These are phyloP conservation scores for Callimorpha dominula DNA, from an alignment of 2,888 invertebrate genomes.

Conservation along the genomic window DNA sequence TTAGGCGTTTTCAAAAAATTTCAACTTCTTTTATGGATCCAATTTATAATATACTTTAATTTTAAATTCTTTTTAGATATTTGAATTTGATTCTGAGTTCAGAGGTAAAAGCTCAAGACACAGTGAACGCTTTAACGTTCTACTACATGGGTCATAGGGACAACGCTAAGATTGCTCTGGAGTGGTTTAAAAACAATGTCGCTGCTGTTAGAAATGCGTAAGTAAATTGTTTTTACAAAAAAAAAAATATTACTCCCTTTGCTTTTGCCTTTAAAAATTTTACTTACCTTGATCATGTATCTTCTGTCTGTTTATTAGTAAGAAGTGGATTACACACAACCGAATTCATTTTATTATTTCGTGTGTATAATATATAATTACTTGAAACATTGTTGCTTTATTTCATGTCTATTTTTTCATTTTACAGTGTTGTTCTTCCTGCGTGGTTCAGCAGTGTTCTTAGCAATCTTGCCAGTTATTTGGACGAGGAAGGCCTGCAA, in stretches of 20 bases:
- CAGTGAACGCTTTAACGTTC: constrained; percentile 76
- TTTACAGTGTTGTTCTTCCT: constrained; percentile 70
- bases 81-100: constrained; percentile 69
- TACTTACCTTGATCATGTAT: too few species aligned
- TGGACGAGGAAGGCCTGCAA: constrained; percentile 71
- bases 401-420: not conserved
- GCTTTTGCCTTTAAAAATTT: too few species aligned
- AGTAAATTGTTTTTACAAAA: constrained; percentile 38
- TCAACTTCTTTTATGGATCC: too few species aligned
- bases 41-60: not conserved
- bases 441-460: constrained; percentile 70
- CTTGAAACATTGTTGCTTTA: not conserved
- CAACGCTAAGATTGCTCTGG: constrained; percentile 68
- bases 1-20: too few species aligned
- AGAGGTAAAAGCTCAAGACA: constrained; percentile 76
- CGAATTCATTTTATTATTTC: too few species aligned
- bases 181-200: constrained; percentile 67
- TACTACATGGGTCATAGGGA: constrained; percentile 71
- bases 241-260: too few species aligned
- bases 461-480: constrained; percentile 67
- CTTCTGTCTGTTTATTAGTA: too few species aligned
- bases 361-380: too few species aligned
- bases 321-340: too few species aligned
- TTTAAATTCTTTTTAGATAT: constrained; percentile 57
- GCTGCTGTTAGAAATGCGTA: constrained; percentile 68